phyloP scores from a whole-genome alignment of 2,797 vertebrate species.

The Crax fasciolata region DNA sequence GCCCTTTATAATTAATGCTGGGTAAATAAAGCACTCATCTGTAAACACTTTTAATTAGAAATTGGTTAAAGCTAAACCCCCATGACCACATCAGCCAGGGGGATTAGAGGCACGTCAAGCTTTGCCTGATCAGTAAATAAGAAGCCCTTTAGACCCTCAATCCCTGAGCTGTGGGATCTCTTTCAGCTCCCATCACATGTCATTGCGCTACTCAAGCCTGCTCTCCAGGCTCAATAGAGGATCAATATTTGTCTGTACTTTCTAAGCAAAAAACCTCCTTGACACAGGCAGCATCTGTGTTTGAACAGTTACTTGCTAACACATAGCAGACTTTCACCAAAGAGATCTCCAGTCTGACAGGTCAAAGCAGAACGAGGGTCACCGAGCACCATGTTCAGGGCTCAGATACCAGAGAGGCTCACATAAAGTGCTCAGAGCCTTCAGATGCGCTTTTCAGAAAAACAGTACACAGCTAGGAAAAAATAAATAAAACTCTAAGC shows the following conservation, averaged over 20 bases:
- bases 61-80: slow-evolving; percentile 68
- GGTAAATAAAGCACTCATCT: slow-evolving; percentile 78
- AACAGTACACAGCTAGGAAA: neutral
- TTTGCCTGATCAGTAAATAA: slow-evolving; percentile 80
- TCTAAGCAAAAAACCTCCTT: slow-evolving; percentile 71
- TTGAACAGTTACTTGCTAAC: slow-evolving; percentile 81
- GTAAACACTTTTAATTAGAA: slow-evolving; percentile 79
- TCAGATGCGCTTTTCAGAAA: neutral
- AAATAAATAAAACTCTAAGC: neutral
- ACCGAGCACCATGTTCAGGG: slow-evolving; percentile 5
- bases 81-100: slow-evolving; percentile 50
- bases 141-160: slow-evolving; percentile 58
- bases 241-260: slow-evolving; percentile 86
- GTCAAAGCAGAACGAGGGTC: slow-evolving; percentile 37
- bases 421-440: neutral
- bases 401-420: neutral
- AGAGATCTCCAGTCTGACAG: neutral
- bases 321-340: slow-evolving; percentile 73
- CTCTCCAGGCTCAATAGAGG: slow-evolving; percentile 77
- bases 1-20: slow-evolving; percentile 80
- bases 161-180: slow-evolving; percentile 68
- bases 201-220: slow-evolving; percentile 59
- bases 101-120: slow-evolving; percentile 76
- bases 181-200: slow-evolving; percentile 58
- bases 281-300: slow-evolving; percentile 84